Evolutionary conservation across 1,140 invertebrate species (phyloP).

Genomic region (Musca vetustissima): DNA sequence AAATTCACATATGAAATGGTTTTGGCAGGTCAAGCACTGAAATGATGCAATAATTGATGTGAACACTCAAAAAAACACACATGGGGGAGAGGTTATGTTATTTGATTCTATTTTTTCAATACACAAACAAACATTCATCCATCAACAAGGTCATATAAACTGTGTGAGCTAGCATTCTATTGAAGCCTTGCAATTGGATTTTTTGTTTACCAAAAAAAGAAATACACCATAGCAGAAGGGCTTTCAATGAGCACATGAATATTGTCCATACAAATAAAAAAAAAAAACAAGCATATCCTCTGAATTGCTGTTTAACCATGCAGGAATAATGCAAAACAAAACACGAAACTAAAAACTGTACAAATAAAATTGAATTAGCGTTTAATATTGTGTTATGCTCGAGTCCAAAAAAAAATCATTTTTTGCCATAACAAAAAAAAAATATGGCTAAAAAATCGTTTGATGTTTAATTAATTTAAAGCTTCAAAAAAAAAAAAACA

Average conservation of each 20-base stretch:
- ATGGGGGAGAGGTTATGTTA: background rate
- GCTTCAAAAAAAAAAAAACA: too few relatives aligned
- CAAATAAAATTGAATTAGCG: slow-evolving; percentile 16
- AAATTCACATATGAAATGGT: background rate
- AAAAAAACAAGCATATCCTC: too few relatives aligned
- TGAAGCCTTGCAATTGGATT: too few relatives aligned
- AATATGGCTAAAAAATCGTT: background rate
- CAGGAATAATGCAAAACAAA: slow-evolving; percentile 16
- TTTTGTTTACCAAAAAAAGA: too few relatives aligned
- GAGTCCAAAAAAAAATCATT: background rate
- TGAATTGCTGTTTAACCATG: slow-evolving; percentile 15
- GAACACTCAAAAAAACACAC: slow-evolving; percentile 1
- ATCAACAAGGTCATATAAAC: slow-evolving; percentile 12
- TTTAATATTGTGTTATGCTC: slow-evolving; percentile 8
- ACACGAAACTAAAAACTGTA: background rate
- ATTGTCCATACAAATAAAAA: too few relatives aligned
- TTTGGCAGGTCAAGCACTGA: background rate
- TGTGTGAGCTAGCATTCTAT: too few relatives aligned
- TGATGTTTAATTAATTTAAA: slow-evolving; percentile 23
- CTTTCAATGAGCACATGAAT: too few relatives aligned
- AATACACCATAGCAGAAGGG: too few relatives aligned
- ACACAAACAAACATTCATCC: too few relatives aligned
- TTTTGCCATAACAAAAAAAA: background rate
- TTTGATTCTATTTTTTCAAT: background rate
- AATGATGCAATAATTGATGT: slow-evolving; percentile 21